These are phyloP conservation scores for Drosophila equinoxialis DNA, from an alignment of 1,140 invertebrate genomes.

Conservation along the genomic window DNA sequence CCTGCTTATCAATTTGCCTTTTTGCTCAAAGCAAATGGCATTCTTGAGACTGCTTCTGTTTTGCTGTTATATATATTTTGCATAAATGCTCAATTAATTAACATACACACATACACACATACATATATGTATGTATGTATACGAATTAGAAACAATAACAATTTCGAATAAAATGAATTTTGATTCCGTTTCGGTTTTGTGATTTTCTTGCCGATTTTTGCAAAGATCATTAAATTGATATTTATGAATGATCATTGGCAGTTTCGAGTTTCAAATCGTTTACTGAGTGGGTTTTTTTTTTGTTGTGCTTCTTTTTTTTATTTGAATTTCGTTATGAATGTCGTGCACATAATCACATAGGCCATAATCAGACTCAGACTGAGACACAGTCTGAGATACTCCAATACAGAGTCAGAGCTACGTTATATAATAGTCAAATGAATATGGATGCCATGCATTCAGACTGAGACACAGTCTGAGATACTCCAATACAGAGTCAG, in stretches of 20 bases:
- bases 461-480: slow-evolving; percentile 2
- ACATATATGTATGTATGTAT: no score
- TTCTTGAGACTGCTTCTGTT: slow-evolving; percentile 18
- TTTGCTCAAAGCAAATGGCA: slow-evolving; percentile 11
- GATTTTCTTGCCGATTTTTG: slow-evolving; percentile 29
- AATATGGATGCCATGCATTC: slow-evolving; percentile 16
- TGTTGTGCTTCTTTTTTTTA: neutral
- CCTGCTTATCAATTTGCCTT: slow-evolving; percentile 50
- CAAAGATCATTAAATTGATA: slow-evolving; percentile 57
- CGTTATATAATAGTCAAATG: slow-evolving; percentile 49
- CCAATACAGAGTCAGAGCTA: slow-evolving; percentile 3
- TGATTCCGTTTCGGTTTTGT: slow-evolving; percentile 35
- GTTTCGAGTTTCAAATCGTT: slow-evolving; percentile 39
- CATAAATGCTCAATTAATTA: slow-evolving; percentile 71
- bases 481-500: no score
- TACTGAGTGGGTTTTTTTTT: neutral
- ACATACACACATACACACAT: neutral
- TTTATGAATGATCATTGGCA: slow-evolving; percentile 68
- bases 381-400: neutral
- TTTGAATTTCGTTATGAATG: slow-evolving; percentile 29
- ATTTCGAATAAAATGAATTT: slow-evolving; percentile 53
- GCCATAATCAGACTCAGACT: slow-evolving; percentile 29
- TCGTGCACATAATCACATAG: slow-evolving; percentile 51
- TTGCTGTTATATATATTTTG: slow-evolving; percentile 48
- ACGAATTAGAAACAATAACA: slow-evolving; percentile 19